Conservation (phyloP, 2,113 vertebrate species). For the Nothobranchius furzeri region DNA sequence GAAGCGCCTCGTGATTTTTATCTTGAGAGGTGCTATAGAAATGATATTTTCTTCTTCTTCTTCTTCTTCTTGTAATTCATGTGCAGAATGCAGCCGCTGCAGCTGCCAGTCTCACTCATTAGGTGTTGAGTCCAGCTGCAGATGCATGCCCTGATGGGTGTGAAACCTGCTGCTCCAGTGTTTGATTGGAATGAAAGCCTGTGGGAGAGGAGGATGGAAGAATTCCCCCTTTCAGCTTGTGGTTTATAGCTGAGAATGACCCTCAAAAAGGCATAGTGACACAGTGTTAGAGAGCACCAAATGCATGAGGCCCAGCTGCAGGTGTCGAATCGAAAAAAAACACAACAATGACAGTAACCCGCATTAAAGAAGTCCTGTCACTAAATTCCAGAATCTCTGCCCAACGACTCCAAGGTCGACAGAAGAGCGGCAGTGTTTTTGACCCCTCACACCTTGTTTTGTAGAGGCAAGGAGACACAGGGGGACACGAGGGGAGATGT, state of each 20-base stretch:
- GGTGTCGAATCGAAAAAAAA: no score
- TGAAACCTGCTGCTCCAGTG: slow-evolving; percentile 16
- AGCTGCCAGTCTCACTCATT: slow-evolving; percentile 16
- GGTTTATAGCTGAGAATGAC: no score
- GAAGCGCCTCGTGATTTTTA: no score
- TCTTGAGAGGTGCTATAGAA: no score
- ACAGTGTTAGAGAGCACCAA: no score
- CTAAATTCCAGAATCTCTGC: slow-evolving; percentile 17
- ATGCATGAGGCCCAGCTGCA: neutral
- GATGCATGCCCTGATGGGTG: slow-evolving; percentile 26
- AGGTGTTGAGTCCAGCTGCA: neutral
- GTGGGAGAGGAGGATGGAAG: no score
- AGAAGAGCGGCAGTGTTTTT: slow-evolving; percentile 34
- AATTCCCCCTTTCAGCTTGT: no score
- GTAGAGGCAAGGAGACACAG: slow-evolving; percentile 28
- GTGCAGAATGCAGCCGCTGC: neutral
- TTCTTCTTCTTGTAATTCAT: no score
- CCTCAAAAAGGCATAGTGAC: no score
- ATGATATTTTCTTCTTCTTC: no score
- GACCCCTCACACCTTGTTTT: slow-evolving; percentile 45
- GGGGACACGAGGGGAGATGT: neutral
- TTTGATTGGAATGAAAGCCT: slow-evolving; percentile 17
- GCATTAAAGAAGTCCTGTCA: neutral
- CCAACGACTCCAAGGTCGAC: slow-evolving; percentile 59
- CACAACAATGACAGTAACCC: neutral